Evolutionary conservation across 1,140 invertebrate species (phyloP).

Genomic region (Drosophila kanapiae): DNA sequence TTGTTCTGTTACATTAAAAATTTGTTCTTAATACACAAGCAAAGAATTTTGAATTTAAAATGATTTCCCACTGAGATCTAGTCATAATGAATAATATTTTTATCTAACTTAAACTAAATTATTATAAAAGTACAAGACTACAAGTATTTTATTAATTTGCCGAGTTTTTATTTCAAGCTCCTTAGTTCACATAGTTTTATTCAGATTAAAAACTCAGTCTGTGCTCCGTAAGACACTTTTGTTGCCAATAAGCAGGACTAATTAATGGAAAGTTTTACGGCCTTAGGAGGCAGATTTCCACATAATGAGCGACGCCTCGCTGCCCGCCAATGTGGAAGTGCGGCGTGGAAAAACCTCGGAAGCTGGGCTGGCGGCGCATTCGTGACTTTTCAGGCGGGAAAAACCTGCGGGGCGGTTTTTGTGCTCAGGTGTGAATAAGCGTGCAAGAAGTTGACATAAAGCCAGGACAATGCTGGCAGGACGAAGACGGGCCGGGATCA

Average conservation of each 20-base stretch:
- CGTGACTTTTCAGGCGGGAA: slow-evolving; percentile 71
- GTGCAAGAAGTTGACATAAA: slow-evolving; percentile 81
- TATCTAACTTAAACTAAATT: no score
- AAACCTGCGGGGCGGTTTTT: slow-evolving; percentile 74
- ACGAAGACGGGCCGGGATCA: slow-evolving; percentile 12
- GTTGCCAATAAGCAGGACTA: slow-evolving; percentile 40
- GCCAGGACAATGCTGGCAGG: slow-evolving; percentile 47
- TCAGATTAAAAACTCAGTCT: not conserved
- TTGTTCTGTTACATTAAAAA: no score
- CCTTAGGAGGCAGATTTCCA: slow-evolving; percentile 9
- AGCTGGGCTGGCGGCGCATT: slow-evolving; percentile 49
- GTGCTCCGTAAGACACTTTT: not conserved
- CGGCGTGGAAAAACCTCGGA: slow-evolving; percentile 32
- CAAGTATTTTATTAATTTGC: no score
- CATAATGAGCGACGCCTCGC: slow-evolving; percentile 55
- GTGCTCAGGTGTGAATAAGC: slow-evolving; percentile 83
- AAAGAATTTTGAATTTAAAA: not conserved
- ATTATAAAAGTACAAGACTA: no score
- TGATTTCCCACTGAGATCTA: not conserved
- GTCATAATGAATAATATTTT: no score
- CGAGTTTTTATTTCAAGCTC: no score
- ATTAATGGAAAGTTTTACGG: slow-evolving; percentile 50
- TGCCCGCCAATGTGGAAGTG: slow-evolving; percentile 49
- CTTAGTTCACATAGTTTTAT: not conserved
- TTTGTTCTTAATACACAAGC: not conserved